Percentiles rank a stretch among this genome's conserved stretches.
phyloP scores from a whole-genome alignment of 2,113 vertebrate genomes.

The Dasypus novemcinctus region DNA sequence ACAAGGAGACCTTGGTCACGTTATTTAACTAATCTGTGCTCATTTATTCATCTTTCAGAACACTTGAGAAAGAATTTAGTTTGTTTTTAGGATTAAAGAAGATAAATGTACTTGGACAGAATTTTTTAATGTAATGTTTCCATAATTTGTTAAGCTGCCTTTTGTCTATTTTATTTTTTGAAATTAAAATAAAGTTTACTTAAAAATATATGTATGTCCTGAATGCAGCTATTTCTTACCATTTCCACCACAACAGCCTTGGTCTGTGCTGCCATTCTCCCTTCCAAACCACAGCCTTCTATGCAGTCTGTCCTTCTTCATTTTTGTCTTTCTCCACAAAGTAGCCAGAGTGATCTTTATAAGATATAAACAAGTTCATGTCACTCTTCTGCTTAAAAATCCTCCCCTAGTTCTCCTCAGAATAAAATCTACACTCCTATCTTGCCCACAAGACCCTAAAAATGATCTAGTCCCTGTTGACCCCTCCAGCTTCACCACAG shows the following conservation, averaged over 20 bases:
- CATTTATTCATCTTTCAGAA: too few species aligned
- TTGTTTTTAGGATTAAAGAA: too few species aligned
- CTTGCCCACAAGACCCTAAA: background rate
- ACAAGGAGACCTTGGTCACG: too few species aligned
- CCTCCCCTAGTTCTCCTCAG: background rate
- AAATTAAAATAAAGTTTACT: too few species aligned
- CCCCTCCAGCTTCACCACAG: background rate
- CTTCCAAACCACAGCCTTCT: background rate
- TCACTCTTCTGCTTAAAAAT: background rate
- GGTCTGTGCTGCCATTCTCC: background rate
- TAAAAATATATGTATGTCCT: background rate
- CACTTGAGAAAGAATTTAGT: too few species aligned
- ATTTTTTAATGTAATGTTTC: too few species aligned
- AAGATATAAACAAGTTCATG: background rate
- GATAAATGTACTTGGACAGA: too few species aligned
- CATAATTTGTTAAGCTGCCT: too few species aligned
- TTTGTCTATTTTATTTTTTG: too few species aligned
- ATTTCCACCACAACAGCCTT: background rate
- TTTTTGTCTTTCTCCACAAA: background rate
- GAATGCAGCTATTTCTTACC: background rate
- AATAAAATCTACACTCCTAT: background rate
- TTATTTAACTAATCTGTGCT: too few species aligned
- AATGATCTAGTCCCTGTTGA: background rate
- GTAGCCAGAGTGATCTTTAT: background rate
- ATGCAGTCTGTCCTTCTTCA: background rate